Percentiles rank a stretch among this genome's conserved stretches.
Evolutionary conservation across 1,140 invertebrate species (phyloP).

Genomic region (Ostrea denselamellosa): DNA sequence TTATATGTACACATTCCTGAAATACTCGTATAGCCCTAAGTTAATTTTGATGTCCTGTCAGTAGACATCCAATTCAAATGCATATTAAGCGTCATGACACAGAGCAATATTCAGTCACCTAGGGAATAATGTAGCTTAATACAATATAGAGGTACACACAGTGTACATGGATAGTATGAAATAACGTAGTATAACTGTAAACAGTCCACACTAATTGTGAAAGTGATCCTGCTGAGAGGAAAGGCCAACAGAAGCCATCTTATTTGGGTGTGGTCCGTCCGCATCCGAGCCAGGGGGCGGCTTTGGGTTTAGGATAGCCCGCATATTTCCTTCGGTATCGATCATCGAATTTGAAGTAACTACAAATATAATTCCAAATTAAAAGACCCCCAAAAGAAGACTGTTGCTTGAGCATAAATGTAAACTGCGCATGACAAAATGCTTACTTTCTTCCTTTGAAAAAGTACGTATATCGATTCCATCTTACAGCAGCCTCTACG

Average conservation of each 20-base stretch:
- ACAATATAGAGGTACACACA: neutral
- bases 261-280: slow-evolving; percentile 57
- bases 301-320: slow-evolving; percentile 58
- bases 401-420: neutral
- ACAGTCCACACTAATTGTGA: neutral
- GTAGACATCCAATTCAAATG: no score
- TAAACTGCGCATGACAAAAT: neutral
- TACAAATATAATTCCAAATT: slow-evolving; percentile 42
- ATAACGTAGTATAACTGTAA: neutral
- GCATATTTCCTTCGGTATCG: slow-evolving; percentile 47
- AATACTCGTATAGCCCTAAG: no score
- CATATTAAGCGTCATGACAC: no score
- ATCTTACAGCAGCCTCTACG: slow-evolving; percentile 61
- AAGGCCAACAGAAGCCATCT: neutral
- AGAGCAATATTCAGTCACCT: no score
- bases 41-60: no score
- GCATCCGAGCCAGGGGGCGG: slow-evolving; percentile 63
- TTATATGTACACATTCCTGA: no score
- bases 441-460: slow-evolving; percentile 64
- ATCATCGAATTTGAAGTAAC: slow-evolving; percentile 63
- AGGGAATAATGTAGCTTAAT: no score
- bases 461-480: slow-evolving; percentile 55
- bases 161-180: neutral
- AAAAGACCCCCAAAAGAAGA: neutral
- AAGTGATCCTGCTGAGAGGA: neutral